Base-by-base conservation (phyloP, 1,140 invertebrate genomes). In the Rhizoglyphus robini region DNA sequence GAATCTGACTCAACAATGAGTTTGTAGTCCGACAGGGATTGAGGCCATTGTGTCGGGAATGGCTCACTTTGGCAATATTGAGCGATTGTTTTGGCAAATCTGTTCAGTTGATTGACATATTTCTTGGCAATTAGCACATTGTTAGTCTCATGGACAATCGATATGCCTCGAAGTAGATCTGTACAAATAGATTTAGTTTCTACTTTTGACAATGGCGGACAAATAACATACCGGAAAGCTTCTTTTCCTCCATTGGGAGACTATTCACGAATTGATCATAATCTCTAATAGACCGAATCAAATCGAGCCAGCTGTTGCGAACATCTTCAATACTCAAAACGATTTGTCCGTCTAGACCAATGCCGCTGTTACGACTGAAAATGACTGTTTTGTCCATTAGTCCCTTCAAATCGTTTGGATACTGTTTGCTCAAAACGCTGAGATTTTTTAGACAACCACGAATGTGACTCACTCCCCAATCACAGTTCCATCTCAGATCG, bases 1-100 rank as follows among this genome's bases (percentile, higher is more conserved):
- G 89, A 86, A 76, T 90, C 89, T 23, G 86, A 86, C 81, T 93
- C 89, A 23, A 93, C 86, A n/a, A 92, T 89, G 49, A 94, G 83
- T 77, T 91, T 85, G 75, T 84, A 87, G 71, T 85, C 76, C 0
- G 79, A 77, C 1, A 93, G 76, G 60, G 79, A 79, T 38, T 80
- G 74, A 0, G 88, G 88, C 83, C 88, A 88, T 4, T 75, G 72
- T 49, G 78, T 76, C 1, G 88, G 88, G 73, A 85, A 88, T n/a
- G 15, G 13, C 59, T 79, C 79, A 36, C 81, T 78, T 41, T 85
- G 83, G 49, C 83, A 79, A 73, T 86, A 88, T 77, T 91, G 88
- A 27, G 84, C 86, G 11, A 93, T 77, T 4, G 86, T 84, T 1
- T 88, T 91, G 0, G 84, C 88, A 27, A 95, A 75, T 71, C 88